These are phyloP conservation scores for Grus americana DNA, from an alignment of 2,113 vertebrate species.

Conservation along the genomic window DNA sequence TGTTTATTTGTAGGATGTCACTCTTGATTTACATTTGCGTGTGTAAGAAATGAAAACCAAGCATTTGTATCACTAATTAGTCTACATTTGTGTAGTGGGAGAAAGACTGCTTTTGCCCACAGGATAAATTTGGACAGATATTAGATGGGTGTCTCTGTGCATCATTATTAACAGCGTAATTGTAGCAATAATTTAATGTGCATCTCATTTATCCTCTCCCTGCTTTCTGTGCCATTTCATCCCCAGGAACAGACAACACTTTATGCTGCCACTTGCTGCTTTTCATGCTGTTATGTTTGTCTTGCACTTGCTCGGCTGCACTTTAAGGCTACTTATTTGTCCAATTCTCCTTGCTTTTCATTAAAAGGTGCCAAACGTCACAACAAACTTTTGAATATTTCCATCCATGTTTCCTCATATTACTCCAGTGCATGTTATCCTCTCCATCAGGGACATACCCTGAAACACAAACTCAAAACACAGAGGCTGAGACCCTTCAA, in stretches of 20 bases:
- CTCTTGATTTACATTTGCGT: background rate
- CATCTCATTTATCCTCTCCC: background rate
- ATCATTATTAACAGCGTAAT: background rate
- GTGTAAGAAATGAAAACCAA: background rate
- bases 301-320: background rate
- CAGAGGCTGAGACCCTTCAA: background rate
- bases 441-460: background rate
- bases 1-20: background rate
- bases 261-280: background rate
- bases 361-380: background rate
- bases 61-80: background rate
- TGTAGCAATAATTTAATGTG: background rate
- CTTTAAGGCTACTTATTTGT: background rate
- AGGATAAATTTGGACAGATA: background rate
- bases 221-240: background rate
- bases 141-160: background rate
- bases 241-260: rapidly evolving
- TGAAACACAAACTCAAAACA: background rate
- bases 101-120: background rate
- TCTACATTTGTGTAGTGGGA: background rate
- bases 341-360: background rate
- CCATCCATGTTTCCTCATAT: background rate
- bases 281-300: background rate
- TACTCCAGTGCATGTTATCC: background rate
- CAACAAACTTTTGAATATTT: background rate